Evolutionary conservation across 2,113 vertebrate genomes (phyloP), one percentile per base, ranked within the genome.

Genomic region (Heloderma charlesbogerti): DNA sequence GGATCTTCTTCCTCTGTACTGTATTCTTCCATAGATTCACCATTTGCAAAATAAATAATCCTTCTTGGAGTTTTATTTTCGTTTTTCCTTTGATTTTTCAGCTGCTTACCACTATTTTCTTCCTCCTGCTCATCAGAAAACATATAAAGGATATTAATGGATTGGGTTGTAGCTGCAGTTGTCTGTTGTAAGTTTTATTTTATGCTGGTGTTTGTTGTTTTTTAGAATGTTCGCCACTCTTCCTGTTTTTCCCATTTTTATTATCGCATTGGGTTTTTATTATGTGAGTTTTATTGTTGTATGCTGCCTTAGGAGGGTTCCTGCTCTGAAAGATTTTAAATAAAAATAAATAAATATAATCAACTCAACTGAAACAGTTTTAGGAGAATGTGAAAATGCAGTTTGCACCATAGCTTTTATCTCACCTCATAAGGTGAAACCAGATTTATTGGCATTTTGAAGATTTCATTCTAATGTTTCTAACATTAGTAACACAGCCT

Each of bases 11-110:
- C 96, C 6, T 97, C 96, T 16, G 93, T 92, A 85, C 95, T 96
- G 2, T 93, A 97, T 60, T 97, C 96, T 54, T 97, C 97, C 93
- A 98, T 91, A 74, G 94, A 97, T 87, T 98, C 98, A 69, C 98
- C 97, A 27, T 94, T 98, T 77, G 94, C 94, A 93, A 98, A 98
- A 91, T 98, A 90, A 92, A 98, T 96, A n/a, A 98, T 88, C 89
- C 93, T 98, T 88, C 87, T 96, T 77, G 95, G 94, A 83, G 86
- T 51, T 34, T 54, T 72, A 16, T 74, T 91, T 37, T 90, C 54
- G 37, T 84, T 78, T 57, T 29, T 9, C 43, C 74, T 57, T 66
- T 57, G 78, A 22, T 84, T 86, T 67, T 92, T 86, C 51, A 69
- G 85, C 60, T 91, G 74, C 67, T 88, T 82, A 75, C 71, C 89